A percentile compares a stretch with the other conserved stretches of the same genome.
Conservation (phyloP, 1,140 invertebrate species). For the Eurosta solidaginis region DNA sequence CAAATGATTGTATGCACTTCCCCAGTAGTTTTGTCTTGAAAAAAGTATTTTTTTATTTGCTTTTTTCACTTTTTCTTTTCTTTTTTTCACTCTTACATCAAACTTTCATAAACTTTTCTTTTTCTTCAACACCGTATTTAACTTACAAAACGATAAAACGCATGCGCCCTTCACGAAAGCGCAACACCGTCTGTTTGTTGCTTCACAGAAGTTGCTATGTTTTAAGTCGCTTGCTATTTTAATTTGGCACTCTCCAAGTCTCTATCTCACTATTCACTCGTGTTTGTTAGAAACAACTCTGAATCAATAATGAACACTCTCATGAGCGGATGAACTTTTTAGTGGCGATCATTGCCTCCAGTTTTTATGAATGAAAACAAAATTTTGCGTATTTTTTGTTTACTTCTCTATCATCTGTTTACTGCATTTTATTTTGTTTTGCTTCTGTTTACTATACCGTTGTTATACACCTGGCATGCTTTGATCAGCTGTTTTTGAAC, state of each 20-base stretch:
- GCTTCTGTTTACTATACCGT: slow-evolving; percentile 9
- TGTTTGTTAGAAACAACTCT: too few species aligned
- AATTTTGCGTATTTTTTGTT: neutral
- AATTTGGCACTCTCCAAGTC: neutral
- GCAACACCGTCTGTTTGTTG: neutral
- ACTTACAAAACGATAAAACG: neutral
- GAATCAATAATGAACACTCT: neutral
- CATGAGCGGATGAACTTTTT: neutral
- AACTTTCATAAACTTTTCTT: neutral
- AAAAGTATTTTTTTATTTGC: neutral
- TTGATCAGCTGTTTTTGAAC: slow-evolving; percentile 17
- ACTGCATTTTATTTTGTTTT: too few species aligned
- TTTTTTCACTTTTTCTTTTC: neutral
- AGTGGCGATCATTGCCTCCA: neutral
- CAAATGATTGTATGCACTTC: neutral
- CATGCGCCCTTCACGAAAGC: neutral
- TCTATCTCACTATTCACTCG: neutral
- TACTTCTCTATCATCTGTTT: neutral
- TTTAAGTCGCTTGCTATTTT: neutral
- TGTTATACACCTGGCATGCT: neutral
- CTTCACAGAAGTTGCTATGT: neutral
- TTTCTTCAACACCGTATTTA: slow-evolving; percentile 13
- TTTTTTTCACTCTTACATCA: neutral
- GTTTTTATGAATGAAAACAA: slow-evolving; percentile 24
- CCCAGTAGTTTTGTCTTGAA: neutral